Conservation (phyloP, 2,797 vertebrate species). For the Brachyalestes nurse region DNA sequence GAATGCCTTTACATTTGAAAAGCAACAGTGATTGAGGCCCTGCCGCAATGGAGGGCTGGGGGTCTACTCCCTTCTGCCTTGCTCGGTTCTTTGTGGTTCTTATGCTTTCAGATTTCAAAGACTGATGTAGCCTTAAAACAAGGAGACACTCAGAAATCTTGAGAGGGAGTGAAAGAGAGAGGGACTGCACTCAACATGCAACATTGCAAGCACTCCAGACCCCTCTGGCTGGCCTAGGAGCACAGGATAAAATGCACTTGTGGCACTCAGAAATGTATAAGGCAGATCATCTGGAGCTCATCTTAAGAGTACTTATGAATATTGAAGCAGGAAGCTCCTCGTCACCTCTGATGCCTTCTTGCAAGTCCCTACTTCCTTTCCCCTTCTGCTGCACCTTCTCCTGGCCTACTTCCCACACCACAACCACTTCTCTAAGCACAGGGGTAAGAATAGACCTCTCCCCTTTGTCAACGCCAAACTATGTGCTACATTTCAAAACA, state of each 20-base stretch:
- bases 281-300: slow-evolving; percentile 49
- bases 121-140: slow-evolving; percentile 35
- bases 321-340: slow-evolving; percentile 48
- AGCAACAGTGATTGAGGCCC: slow-evolving; percentile 74
- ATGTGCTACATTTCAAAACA: slow-evolving; percentile 68
- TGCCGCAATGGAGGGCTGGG: slow-evolving; percentile 71
- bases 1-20: slow-evolving; percentile 84
- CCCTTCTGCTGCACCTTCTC: slow-evolving; percentile 36
- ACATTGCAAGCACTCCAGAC: slow-evolving; percentile 65
- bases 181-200: neutral
- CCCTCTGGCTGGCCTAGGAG: slow-evolving; percentile 68
- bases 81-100: slow-evolving; percentile 67
- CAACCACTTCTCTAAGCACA: slow-evolving; percentile 14
- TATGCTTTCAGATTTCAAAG: slow-evolving; percentile 63
- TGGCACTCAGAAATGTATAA: slow-evolving; percentile 52
- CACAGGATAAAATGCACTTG: slow-evolving; percentile 34
- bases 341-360: slow-evolving; percentile 57
- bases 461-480: slow-evolving; percentile 64
- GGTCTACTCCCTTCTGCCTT: slow-evolving; percentile 68
- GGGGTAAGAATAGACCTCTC: slow-evolving; percentile 72
- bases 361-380: slow-evolving; percentile 39
- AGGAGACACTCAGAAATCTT: slow-evolving; percentile 18
- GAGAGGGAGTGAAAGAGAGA: slow-evolving; percentile 33
- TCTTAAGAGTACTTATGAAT: slow-evolving; percentile 62
- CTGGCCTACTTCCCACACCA: slow-evolving; percentile 47